A percentile compares a stretch with the other conserved stretches of the same genome.
phyloP scores from a whole-genome alignment of 2,797 vertebrate species.

The Chloroceryle inda region DNA sequence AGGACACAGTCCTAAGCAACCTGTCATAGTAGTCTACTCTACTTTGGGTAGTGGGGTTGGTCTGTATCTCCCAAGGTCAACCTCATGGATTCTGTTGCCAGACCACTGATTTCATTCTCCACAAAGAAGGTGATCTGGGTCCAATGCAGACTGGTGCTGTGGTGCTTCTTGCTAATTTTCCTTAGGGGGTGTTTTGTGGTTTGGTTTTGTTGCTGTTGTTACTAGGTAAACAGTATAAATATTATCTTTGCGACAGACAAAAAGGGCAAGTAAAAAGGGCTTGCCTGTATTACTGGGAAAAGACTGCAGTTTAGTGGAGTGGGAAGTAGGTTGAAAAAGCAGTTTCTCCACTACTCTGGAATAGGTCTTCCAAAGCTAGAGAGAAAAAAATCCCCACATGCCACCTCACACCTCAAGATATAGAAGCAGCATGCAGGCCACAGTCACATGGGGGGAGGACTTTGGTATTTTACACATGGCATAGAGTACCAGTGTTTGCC shows the following conservation, averaged over 20 bases:
- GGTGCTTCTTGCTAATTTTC: not conserved
- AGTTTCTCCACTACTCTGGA: not conserved
- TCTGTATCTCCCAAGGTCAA: not conserved
- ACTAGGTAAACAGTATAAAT: not conserved
- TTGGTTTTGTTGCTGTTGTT: not conserved
- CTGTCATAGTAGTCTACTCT: not conserved
- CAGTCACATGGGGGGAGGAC: not conserved
- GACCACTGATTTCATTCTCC: not conserved
- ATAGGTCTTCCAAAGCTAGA: not conserved
- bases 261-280: not conserved
- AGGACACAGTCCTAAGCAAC: not conserved
- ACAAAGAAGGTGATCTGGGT: not conserved
- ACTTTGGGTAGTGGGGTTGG: not conserved
- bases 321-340: not conserved
- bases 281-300: not conserved
- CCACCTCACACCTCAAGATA: not conserved
- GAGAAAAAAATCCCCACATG: fast-evolving
- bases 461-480: not conserved
- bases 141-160: not conserved
- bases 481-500: not conserved
- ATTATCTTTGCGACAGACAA: not conserved
- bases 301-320: not conserved
- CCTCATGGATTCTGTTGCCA: not conserved
- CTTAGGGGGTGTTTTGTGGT: not conserved
- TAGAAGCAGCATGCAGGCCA: fast-evolving